Evolutionary conservation across 2,797 vertebrate species (phyloP).

Genomic region (Myiotriccus ornatus): DNA sequence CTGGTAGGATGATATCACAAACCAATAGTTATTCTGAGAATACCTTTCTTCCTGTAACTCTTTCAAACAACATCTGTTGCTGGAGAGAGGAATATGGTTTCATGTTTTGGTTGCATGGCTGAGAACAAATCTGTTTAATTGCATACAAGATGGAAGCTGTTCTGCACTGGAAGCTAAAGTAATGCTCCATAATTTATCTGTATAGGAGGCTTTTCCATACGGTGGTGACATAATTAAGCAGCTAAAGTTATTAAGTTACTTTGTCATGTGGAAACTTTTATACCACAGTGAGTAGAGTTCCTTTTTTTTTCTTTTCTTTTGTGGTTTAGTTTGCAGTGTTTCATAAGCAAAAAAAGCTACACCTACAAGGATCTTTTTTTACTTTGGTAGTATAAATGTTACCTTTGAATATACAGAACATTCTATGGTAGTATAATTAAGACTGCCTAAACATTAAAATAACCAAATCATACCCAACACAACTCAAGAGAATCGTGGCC

Average conservation of each 20-base stretch:
- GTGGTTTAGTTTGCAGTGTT: background rate
- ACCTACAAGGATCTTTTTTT: background rate
- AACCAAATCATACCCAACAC: background rate
- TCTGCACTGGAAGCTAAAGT: background rate
- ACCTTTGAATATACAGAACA: background rate
- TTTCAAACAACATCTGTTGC: slow-evolving; percentile 34
- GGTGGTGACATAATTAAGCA: background rate
- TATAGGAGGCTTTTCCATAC: background rate
- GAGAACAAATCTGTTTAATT: slow-evolving; percentile 39
- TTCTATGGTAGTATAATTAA: background rate
- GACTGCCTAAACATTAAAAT: background rate
- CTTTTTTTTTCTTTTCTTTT: background rate
- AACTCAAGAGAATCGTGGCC: fast-evolving
- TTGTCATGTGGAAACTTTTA: background rate
- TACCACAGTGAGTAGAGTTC: background rate
- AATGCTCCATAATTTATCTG: background rate
- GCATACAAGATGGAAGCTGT: background rate
- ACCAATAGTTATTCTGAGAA: background rate
- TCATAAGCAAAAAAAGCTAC: background rate
- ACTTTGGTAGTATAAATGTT: background rate
- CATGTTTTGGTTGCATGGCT: slow-evolving; percentile 25
- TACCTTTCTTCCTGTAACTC: background rate
- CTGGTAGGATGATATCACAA: background rate
- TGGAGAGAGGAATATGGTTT: slow-evolving; percentile 6
- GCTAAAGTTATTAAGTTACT: background rate